Base-by-base conservation (phyloP, 2,888 invertebrate genomes). In the Meta bourneti region DNA sequence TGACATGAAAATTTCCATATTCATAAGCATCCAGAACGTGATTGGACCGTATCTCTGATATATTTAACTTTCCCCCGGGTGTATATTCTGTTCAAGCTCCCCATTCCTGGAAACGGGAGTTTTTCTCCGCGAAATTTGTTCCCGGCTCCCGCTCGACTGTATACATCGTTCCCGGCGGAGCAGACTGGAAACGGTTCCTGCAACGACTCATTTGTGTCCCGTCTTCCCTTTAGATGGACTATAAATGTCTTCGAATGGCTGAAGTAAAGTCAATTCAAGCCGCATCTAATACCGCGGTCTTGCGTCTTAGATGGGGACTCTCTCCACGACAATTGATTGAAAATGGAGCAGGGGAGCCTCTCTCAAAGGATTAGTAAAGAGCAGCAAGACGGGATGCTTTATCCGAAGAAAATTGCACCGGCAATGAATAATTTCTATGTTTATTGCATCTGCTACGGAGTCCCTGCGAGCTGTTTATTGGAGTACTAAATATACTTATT, bases 171-270 rank as follows among this genome's bases (percentile, higher is more conserved):
- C 79, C 86, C 86, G 9, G n/a, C 20, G 71, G 79, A 34, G 61
- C 49, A 71, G 19, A 19, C 84, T 85, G 84, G 52, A 85, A 85
- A 85, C 74, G 84, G 75, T 52, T 77, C 51, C 61, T 77, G 75
- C 85, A 85, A 77, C 85, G 75, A 85, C 75, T 85, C 85, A 85
- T 85, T 85, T 85, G 75, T 85, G 75, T 85, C 85, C 13, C 48
- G 19, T 61, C 75, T 75, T 61, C 61, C 61, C 61, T 9, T 61
- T 61, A 61, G 61, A 16, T 86, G 70, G 86, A 48, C 71, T 49
- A 78, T 86, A 79, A 79, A 86, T 79, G 86, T 85, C 86, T 71
- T 69, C 71, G 79, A 69, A 71, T 78, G 54, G 51, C 78, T 52
- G 70, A 78, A 86, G 70, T 70, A 54, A 75, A 85, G 75, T 85